Evolutionary conservation across 2,113 vertebrate species (phyloP).

Genomic region (Dasypus novemcinctus): DNA sequence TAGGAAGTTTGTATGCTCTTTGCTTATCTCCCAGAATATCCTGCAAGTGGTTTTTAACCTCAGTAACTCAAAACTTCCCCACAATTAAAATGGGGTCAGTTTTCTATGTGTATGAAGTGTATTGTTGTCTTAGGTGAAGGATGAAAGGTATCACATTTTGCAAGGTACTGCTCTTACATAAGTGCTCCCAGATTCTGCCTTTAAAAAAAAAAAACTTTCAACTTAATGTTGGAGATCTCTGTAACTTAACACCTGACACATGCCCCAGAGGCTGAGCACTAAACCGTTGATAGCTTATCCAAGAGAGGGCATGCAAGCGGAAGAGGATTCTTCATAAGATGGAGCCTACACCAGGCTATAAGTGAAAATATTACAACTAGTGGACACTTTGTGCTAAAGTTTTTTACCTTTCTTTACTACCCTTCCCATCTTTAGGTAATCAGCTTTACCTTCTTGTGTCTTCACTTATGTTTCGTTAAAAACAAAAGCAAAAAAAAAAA

Average conservation of each 20-base stretch:
- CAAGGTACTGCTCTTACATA: not conserved
- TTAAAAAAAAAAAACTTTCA: too few species aligned
- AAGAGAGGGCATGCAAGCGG: not conserved
- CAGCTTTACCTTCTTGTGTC: not conserved
- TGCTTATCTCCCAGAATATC: not conserved
- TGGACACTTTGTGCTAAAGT: not conserved
- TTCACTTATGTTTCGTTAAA: not conserved
- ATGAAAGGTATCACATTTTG: not conserved
- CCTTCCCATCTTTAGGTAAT: not conserved
- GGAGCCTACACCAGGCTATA: not conserved
- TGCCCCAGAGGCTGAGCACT: not conserved
- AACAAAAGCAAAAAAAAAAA: not conserved
- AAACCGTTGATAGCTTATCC: not conserved
- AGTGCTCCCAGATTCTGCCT: not conserved
- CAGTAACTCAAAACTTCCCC: not conserved
- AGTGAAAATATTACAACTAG: not conserved
- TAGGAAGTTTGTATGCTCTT: not conserved
- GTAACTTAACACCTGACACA: too few species aligned
- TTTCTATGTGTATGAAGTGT: constrained; percentile 15
- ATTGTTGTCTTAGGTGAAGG: not conserved
- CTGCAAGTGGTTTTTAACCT: not conserved
- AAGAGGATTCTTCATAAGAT: not conserved
- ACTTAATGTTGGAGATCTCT: not conserved
- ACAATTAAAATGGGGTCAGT: constrained; percentile 50
- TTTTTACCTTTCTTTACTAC: not conserved